phyloP scores from a whole-genome alignment of 1,140 invertebrate species.

The Zaprionus lachaisei region DNA sequence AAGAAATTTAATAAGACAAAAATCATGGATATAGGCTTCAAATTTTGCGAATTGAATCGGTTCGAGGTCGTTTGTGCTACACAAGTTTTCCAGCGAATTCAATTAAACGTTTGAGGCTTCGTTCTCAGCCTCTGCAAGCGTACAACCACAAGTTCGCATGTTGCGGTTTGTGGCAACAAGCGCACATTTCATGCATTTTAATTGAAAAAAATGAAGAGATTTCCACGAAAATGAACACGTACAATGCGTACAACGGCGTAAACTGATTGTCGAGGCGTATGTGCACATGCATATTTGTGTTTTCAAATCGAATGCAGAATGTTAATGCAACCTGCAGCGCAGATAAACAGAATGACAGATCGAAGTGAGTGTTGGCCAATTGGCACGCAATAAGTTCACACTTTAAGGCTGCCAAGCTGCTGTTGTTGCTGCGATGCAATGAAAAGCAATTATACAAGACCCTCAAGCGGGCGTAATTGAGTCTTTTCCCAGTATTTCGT shows the following conservation, averaged over 20 bases:
- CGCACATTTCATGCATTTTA: not conserved
- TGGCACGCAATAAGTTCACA: slow-evolving; percentile 1
- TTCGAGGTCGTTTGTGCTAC: not conserved
- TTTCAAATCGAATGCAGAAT: slow-evolving; percentile 17
- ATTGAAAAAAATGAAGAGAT: slow-evolving; percentile 10
- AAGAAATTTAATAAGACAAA: not conserved
- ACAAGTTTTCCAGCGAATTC: not conserved
- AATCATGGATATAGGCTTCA: not conserved
- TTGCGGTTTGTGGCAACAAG: not conserved
- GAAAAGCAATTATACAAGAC: slow-evolving; percentile 17
- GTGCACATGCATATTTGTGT: slow-evolving; percentile 6
- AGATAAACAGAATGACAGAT: slow-evolving; percentile 5
- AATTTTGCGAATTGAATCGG: not conserved
- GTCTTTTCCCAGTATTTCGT: slow-evolving; percentile 8
- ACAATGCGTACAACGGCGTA: not conserved
- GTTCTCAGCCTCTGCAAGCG: not conserved
- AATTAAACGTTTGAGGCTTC: not conserved
- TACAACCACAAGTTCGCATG: slow-evolving; percentile 2
- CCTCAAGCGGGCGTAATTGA: slow-evolving; percentile 4
- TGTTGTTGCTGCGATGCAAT: not conserved
- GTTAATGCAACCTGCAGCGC: slow-evolving; percentile 20
- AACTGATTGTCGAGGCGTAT: not conserved
- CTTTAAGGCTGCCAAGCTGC: not conserved
- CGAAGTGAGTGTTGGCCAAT: not conserved
- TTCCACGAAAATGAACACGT: slow-evolving; percentile 1